A percentile compares a stretch with the other conserved stretches of the same genome.
These are phyloP conservation scores for Crotalus horridus DNA, from an alignment of 2,113 vertebrate genomes.

Conservation along the genomic window DNA sequence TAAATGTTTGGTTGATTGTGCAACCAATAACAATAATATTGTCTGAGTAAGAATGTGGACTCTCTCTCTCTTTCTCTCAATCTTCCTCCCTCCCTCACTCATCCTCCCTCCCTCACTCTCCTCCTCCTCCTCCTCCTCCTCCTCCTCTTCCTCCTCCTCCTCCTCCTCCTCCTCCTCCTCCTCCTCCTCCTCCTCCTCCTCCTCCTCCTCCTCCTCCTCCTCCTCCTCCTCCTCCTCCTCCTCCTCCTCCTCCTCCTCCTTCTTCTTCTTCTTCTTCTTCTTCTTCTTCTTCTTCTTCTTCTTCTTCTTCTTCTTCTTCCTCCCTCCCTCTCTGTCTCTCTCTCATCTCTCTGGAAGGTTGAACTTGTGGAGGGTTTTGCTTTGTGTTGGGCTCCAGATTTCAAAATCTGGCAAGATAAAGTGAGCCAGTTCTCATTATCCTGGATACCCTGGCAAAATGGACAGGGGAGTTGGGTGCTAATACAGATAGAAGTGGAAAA, in stretches of 20 bases:
- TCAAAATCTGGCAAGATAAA: neutral
- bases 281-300: too few relatives aligned
- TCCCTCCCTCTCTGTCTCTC: too few relatives aligned
- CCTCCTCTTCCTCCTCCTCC: too few relatives aligned
- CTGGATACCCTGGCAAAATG: neutral
- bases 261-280: too few relatives aligned
- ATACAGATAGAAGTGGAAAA: neutral
- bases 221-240: too few relatives aligned
- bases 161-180: too few relatives aligned
- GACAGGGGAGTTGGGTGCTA: neutral
- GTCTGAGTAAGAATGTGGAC: neutral
- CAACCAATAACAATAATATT: neutral
- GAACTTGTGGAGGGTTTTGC: neutral
- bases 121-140: too few relatives aligned
- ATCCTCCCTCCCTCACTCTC: fast-evolving
- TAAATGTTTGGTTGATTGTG: neutral
- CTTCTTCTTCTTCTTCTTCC: too few relatives aligned
- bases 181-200: too few relatives aligned
- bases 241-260: too few relatives aligned
- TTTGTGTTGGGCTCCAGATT: neutral
- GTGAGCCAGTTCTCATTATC: neutral
- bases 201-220: too few relatives aligned
- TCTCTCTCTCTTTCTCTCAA: neutral
- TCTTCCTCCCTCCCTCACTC: too few relatives aligned
- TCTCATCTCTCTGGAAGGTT: neutral